Evolutionary conservation across 2,797 vertebrate genomes (phyloP).

Genomic region (Sebastiscus albofasciatus): DNA sequence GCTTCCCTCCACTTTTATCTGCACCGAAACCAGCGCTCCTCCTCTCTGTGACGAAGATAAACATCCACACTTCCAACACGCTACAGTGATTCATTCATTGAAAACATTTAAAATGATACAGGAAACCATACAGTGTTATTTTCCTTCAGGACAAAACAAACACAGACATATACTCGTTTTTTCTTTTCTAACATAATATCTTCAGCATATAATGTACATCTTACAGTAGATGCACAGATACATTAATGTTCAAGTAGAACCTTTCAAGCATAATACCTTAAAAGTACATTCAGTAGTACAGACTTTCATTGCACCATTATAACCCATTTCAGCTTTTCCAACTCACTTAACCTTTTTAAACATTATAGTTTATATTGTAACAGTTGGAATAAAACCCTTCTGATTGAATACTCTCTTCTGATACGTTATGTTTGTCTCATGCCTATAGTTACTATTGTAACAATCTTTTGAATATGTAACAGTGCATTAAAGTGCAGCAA

Average conservation of each 20-base stretch:
- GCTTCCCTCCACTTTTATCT: constrained; percentile 6
- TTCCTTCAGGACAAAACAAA: constrained; percentile 38
- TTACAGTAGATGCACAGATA: constrained; percentile 41
- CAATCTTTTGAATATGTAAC: constrained; percentile 33
- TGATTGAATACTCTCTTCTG: neutral
- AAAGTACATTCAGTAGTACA: constrained; percentile 53
- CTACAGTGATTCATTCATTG: neutral
- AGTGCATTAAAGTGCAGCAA: constrained; percentile 32
- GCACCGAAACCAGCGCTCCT: constrained; percentile 15
- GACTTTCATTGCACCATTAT: constrained; percentile 9
- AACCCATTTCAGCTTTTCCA: constrained; percentile 18
- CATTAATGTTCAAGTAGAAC: constrained; percentile 49
- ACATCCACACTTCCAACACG: neutral
- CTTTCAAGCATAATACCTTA: constrained; percentile 37
- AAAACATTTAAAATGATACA: neutral
- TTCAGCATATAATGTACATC: constrained; percentile 20
- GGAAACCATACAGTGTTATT: constrained; percentile 50
- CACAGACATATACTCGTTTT: constrained; percentile 36
- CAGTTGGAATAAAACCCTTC: constrained; percentile 17
- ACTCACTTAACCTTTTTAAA: constrained; percentile 3
- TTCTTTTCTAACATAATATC: constrained; percentile 28
- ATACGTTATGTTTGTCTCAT: constrained; percentile 34
- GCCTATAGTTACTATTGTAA: constrained; percentile 34
- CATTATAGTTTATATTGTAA: neutral
- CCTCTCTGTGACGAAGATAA: constrained; percentile 45